phyloP scores from a whole-genome alignment of 2,888 invertebrate species.

The Tipula unca region DNA sequence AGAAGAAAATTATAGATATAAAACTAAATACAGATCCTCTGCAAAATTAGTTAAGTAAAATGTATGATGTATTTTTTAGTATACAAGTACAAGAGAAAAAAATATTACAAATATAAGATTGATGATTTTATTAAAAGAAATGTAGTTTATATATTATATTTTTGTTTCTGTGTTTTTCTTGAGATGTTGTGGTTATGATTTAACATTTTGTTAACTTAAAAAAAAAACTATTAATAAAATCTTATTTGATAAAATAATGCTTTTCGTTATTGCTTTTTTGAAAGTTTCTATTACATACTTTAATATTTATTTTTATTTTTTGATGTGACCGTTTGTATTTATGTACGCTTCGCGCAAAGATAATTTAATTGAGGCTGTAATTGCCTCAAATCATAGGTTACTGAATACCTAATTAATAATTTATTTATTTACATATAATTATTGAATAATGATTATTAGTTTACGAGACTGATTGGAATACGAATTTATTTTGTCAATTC shows the following conservation, averaged over 20 bases:
- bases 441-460: no score
- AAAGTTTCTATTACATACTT: no score
- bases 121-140: background rate
- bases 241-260: background rate
- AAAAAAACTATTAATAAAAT: background rate
- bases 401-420: no score
- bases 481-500: no score
- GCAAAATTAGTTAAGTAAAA: background rate
- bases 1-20: background rate
- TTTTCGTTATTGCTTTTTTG: background rate
- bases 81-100: background rate
- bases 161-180: background rate
- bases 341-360: no score
- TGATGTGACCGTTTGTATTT: no score
- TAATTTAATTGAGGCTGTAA: no score
- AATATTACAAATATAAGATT: background rate
- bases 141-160: background rate
- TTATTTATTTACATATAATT: no score
- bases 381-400: no score
- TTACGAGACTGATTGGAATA: no score
- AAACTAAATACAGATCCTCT: background rate
- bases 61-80: background rate
- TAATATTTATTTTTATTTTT: no score
- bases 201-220: background rate
- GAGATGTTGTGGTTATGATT: background rate